A percentile compares a stretch with the other conserved stretches of the same genome.
Conservation (phyloP, 2,113 vertebrate species). For the Puffinus mauretanicus region DNA sequence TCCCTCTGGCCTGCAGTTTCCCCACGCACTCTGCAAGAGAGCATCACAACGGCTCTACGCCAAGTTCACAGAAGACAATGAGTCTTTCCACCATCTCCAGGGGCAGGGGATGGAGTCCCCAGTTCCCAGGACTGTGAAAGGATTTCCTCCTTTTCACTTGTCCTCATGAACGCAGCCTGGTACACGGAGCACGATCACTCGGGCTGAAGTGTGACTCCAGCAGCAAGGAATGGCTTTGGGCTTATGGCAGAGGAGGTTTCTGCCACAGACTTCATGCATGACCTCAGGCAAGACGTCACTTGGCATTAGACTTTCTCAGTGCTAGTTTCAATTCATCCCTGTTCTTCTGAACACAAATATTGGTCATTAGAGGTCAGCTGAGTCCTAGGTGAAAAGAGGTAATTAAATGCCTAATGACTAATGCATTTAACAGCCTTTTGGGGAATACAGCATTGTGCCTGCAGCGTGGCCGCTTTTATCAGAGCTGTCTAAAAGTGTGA, state of each 20-base stretch:
- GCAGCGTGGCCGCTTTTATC: not conserved
- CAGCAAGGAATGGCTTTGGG: not conserved
- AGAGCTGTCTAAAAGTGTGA: not conserved
- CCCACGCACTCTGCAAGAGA: not conserved
- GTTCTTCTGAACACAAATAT: not conserved
- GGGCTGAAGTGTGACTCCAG: not conserved
- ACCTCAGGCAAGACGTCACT: not conserved
- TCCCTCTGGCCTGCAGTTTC: not conserved
- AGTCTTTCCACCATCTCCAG: not conserved
- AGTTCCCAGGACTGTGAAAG: slow-evolving; percentile 15
- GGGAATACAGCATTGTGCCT: not conserved
- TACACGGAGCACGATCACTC: rapidly evolving
- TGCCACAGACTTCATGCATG: not conserved
- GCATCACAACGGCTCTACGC: rapidly evolving
- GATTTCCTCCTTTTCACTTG: slow-evolving; percentile 38
- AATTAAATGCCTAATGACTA: slow-evolving; percentile 7
- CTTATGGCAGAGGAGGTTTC: not conserved
- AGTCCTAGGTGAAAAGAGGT: not conserved
- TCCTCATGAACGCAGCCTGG: not conserved
- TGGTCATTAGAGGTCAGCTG: slow-evolving; percentile 14
- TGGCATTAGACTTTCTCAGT: not conserved
- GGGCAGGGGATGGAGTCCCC: not conserved
- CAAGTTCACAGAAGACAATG: not conserved
- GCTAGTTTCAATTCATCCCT: not conserved
- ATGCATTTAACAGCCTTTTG: not conserved